Conservation (phyloP, 2,888 invertebrate genomes). For the Plebejus argus region DNA sequence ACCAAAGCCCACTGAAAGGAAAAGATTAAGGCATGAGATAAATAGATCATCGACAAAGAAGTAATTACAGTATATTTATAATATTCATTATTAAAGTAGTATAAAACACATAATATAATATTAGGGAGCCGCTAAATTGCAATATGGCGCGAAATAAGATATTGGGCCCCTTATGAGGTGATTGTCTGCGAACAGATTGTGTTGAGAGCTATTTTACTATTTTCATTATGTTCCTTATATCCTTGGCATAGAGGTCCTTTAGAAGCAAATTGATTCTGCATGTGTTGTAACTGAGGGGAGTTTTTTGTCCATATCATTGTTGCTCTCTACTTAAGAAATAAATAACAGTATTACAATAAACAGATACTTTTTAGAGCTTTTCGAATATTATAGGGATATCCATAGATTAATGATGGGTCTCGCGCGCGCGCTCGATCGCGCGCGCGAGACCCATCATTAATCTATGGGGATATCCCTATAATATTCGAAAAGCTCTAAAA, state of each 20-base stretch:
- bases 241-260: not conserved
- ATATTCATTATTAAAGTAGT: too few relatives aligned
- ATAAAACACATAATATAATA: not conserved
- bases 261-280: not conserved
- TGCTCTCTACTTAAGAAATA: not conserved
- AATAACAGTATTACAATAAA: not conserved
- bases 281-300: not conserved
- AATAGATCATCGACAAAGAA: not conserved
- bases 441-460: too few relatives aligned
- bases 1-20: too few relatives aligned
- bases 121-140: not conserved
- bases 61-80: not conserved
- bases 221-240: not conserved
- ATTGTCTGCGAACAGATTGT: constrained; percentile 6
- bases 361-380: not conserved
- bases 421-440: too few relatives aligned
- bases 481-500: too few relatives aligned
- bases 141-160: constrained; percentile 11
- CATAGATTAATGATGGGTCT: too few relatives aligned
- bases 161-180: constrained; percentile 3
- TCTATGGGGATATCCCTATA: too few relatives aligned
- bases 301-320: not conserved
- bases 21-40: not conserved
- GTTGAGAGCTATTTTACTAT: not conserved
- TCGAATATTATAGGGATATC: too few relatives aligned